Percentiles rank a stretch among this genome's conserved stretches.
Evolutionary conservation across 2,888 invertebrate species (phyloP).

Genomic region (Nephrotoma flavescens): DNA sequence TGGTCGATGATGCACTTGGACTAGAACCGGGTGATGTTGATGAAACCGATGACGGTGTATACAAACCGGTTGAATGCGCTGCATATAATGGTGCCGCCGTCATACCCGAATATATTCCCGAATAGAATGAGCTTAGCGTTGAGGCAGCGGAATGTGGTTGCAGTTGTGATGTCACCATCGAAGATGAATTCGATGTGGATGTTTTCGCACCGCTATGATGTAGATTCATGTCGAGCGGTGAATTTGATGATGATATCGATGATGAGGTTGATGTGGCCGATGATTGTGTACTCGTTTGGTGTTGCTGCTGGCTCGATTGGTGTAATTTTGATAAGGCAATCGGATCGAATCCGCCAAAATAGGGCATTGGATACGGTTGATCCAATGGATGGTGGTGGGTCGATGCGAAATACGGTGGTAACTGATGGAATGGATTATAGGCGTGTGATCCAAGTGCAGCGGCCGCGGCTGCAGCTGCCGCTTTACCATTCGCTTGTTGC

Average conservation of each 20-base stretch:
- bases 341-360: conserved; percentile 32
- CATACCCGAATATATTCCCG: conserved; percentile 31
- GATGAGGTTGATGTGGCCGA: background rate
- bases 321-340: conserved; percentile 30
- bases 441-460: conserved; percentile 36
- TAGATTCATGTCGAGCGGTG: background rate
- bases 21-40: conserved; percentile 31
- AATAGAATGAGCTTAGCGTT: conserved; percentile 30
- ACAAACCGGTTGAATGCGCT: conserved; percentile 29
- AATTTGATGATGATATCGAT: background rate
- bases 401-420: conserved; percentile 61
- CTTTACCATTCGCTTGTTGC: conserved; percentile 18
- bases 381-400: conserved; percentile 51
- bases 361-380: conserved; percentile 36
- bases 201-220: background rate
- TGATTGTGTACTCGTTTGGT: conserved; percentile 11
- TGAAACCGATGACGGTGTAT: conserved; percentile 27
- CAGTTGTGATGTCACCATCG: conserved; percentile 26
- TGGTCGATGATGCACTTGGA: conserved; percentile 20
- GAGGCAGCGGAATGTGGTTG: conserved; percentile 23
- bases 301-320: conserved; percentile 28
- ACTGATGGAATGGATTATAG: conserved; percentile 47
- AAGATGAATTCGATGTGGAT: background rate
- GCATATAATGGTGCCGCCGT: conserved; percentile 30
- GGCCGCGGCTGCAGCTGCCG: conserved; percentile 33